phyloP scores from a whole-genome alignment of 2,797 vertebrate species.

The Sphenodon punctatus region DNA sequence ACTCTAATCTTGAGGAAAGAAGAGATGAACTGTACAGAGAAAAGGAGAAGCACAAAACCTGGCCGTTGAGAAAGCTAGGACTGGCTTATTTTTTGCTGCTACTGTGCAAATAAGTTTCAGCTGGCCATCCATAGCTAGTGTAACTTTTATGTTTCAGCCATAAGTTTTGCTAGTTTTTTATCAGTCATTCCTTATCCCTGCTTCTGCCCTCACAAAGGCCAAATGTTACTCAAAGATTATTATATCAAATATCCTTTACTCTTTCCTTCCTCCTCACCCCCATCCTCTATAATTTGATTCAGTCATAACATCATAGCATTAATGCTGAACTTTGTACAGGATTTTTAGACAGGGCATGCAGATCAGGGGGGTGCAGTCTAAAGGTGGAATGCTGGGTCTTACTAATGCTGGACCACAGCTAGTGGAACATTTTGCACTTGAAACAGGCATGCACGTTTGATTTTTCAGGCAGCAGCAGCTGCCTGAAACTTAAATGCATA shows the following conservation, averaged over 20 bases:
- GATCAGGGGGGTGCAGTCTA: not conserved
- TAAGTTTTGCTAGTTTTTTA: not conserved
- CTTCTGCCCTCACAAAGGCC: not conserved
- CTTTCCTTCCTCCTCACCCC: not conserved
- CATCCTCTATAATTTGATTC: not conserved
- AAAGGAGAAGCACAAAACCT: not conserved
- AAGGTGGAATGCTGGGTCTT: too few species aligned
- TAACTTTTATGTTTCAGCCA: fast-evolving
- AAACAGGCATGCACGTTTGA: too few species aligned
- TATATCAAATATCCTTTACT: not conserved
- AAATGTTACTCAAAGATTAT: not conserved
- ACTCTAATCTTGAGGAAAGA: not conserved
- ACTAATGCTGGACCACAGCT: too few species aligned
- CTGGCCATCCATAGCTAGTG: too few species aligned
- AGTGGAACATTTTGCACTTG: too few species aligned
- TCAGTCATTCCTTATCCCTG: too few species aligned
- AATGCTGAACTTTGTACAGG: not conserved
- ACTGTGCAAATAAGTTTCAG: not conserved
- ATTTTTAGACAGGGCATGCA: not conserved
- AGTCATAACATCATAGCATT: not conserved
- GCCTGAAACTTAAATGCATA: too few species aligned
- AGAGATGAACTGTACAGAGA: not conserved
- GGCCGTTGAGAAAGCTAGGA: not conserved
- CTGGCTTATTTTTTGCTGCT: not conserved
- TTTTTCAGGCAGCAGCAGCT: too few species aligned